These are phyloP conservation scores for Himalopsyche anomala DNA, from an alignment of 2,888 invertebrate genomes.

Conservation along the genomic window DNA sequence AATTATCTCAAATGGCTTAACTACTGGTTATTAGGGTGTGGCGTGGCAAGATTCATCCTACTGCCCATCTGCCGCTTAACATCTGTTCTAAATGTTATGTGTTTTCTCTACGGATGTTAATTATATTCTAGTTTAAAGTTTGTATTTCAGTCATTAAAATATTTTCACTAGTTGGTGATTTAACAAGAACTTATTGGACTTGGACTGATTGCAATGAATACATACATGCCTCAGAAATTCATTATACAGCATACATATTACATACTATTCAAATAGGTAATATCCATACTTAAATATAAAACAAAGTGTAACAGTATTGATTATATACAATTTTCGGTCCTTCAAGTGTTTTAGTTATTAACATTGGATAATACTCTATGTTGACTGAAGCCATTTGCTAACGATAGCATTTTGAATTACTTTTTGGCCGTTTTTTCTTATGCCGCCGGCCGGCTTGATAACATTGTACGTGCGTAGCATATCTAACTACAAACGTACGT, in stretches of 20 bases:
- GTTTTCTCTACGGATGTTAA: neutral
- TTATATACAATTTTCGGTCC: too few species aligned
- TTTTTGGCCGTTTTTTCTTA: neutral
- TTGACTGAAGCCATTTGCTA: neutral
- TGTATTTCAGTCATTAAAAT: too few species aligned
- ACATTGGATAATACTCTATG: neutral
- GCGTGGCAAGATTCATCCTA: conserved; percentile 46
- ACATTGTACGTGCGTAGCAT: conserved; percentile 45
- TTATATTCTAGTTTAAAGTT: too few species aligned
- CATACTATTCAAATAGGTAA: too few species aligned
- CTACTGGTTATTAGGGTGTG: conserved; percentile 51
- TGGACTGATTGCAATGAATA: too few species aligned
- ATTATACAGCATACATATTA: too few species aligned
- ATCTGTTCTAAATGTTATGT: neutral
- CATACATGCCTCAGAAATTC: too few species aligned
- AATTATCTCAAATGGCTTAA: neutral
- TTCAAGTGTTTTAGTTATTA: too few species aligned
- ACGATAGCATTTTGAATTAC: neutral
- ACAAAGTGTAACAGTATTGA: too few species aligned
- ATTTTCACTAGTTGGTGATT: too few species aligned
- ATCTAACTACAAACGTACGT: neutral
- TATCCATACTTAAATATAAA: too few species aligned
- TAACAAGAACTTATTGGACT: too few species aligned
- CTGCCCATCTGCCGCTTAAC: conserved; percentile 20
- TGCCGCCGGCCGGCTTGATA: neutral